Percentiles rank a stretch among this genome's conserved stretches.
These are phyloP conservation scores for Bibio marci DNA, from an alignment of 2,888 invertebrate genomes.

Conservation along the genomic window DNA sequence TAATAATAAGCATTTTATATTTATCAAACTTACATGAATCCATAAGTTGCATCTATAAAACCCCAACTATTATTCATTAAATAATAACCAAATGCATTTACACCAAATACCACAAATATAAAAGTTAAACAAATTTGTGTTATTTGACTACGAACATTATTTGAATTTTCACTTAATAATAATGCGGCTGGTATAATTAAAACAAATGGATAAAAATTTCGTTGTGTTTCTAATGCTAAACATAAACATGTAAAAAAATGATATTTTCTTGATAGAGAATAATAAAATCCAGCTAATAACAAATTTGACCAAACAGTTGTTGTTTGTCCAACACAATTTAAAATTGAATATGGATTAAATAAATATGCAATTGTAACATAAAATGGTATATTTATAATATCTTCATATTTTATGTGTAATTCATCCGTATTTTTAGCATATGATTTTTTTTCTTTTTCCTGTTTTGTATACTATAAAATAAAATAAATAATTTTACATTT, in stretches of 20 bases:
- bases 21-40: slow-evolving; percentile 54
- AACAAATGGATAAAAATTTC: slow-evolving; percentile 67
- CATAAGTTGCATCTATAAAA: slow-evolving; percentile 56
- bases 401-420: slow-evolving; percentile 28
- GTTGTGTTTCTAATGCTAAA: slow-evolving; percentile 62
- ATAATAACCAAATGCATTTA: slow-evolving; percentile 43
- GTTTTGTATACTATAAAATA: slow-evolving; percentile 32
- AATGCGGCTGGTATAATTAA: slow-evolving; percentile 69
- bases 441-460: slow-evolving; percentile 31
- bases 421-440: slow-evolving; percentile 44
- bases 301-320: slow-evolving; percentile 83
- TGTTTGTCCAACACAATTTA: slow-evolving; percentile 76
- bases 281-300: slow-evolving; percentile 53
- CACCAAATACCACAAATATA: slow-evolving; percentile 32
- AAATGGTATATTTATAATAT: slow-evolving; percentile 33
- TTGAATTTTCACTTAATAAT: slow-evolving; percentile 13
- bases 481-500: background rate
- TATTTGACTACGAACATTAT: slow-evolving; percentile 11
- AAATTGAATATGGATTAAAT: slow-evolving; percentile 75
- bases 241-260: slow-evolving; percentile 43
- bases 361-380: slow-evolving; percentile 65
- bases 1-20: too few species aligned
- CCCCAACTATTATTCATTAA: slow-evolving; percentile 41
- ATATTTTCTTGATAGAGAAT: slow-evolving; percentile 47
- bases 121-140: slow-evolving; percentile 35